These are phyloP conservation scores for Neolamprologus fasciatus DNA, from an alignment of 2,113 vertebrate genomes.

Conservation along the genomic window DNA sequence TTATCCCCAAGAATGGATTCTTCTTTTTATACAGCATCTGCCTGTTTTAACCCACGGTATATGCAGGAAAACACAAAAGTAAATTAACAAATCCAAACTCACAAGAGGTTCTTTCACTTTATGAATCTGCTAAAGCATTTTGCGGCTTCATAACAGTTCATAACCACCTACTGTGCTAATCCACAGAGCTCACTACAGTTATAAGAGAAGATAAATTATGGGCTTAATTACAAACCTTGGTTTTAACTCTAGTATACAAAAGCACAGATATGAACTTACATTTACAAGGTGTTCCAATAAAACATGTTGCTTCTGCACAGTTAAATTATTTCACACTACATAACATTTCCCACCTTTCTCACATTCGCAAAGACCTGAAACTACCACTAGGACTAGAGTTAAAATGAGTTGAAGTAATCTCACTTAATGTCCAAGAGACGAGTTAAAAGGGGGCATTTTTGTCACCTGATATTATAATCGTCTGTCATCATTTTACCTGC, in stretches of 20 bases:
- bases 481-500: background rate
- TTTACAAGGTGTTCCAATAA: background rate
- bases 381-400: background rate
- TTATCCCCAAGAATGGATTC: background rate
- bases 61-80: background rate
- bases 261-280: background rate
- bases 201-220: background rate
- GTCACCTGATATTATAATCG: conserved; percentile 1
- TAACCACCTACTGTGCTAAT: background rate
- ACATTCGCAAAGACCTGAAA: background rate
- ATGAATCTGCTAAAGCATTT: background rate
- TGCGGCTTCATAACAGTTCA: background rate
- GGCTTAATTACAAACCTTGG: background rate
- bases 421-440: background rate
- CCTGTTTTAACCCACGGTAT: background rate
- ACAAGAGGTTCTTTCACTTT: background rate
- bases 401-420: background rate
- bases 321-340: background rate
- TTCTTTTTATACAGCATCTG: background rate
- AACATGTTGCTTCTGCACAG: background rate
- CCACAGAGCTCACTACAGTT: background rate
- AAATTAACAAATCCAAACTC: background rate
- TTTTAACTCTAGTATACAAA: background rate
- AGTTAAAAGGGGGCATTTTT: background rate
- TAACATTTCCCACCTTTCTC: background rate